Evolutionary conservation across 2,888 invertebrate species (phyloP).

Genomic region (Acanthosepion lycidas): DNA sequence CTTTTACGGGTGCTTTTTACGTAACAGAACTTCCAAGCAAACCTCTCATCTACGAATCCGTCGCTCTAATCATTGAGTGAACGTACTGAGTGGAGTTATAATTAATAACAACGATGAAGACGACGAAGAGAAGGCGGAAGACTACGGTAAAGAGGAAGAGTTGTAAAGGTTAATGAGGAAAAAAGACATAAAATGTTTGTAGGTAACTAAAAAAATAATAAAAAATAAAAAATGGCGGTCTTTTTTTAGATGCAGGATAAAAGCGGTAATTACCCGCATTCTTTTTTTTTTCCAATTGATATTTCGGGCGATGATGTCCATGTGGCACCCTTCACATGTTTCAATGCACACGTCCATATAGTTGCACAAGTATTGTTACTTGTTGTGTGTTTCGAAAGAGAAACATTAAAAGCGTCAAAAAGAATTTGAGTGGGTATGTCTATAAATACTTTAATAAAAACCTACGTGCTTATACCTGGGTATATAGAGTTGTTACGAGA

Average conservation of each 20-base stretch:
- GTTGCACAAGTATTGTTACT: too few relatives aligned
- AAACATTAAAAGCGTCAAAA: too few relatives aligned
- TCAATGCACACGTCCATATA: not conserved
- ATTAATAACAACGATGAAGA: not conserved
- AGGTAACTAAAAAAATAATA: not conserved
- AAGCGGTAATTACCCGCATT: not conserved
- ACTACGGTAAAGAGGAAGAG: not conserved
- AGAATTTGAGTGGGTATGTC: too few relatives aligned
- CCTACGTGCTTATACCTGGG: too few relatives aligned
- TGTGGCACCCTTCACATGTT: not conserved
- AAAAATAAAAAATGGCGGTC: not conserved
- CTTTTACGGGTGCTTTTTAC: too few relatives aligned
- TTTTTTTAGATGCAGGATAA: not conserved
- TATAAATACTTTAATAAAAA: too few relatives aligned
- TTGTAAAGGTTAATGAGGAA: slow-evolving; percentile 8
- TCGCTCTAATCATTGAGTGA: not conserved
- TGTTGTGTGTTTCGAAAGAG: too few relatives aligned
- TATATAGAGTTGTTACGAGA: too few relatives aligned
- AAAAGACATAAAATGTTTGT: not conserved
- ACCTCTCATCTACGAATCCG: not conserved
- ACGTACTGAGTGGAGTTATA: not conserved
- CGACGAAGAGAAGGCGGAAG: not conserved
- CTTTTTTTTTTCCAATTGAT: not conserved
- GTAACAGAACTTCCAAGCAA: too few relatives aligned
- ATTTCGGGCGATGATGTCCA: not conserved